phyloP scores from a whole-genome alignment of 2,113 vertebrate genomes.

The Physeter macrocephalus region DNA sequence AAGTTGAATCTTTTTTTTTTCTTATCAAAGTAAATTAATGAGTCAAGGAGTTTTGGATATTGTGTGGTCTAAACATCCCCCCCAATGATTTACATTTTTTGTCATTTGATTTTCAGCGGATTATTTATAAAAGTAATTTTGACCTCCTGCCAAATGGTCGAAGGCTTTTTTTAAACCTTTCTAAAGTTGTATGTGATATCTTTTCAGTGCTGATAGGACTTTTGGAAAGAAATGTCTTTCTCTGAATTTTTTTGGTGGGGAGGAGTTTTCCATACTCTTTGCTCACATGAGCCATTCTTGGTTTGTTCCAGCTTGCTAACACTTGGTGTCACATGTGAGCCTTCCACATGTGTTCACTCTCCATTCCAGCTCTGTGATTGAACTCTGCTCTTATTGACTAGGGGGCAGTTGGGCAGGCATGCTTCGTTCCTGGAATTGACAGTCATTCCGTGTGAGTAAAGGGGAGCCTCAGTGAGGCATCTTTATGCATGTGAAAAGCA shows the following conservation, averaged over 20 bases:
- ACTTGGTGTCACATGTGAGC: constrained; percentile 54
- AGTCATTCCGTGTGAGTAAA: constrained; percentile 71
- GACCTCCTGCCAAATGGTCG: background rate
- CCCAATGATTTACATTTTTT: background rate
- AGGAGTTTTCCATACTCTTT: constrained; percentile 31
- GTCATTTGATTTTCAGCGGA: constrained; percentile 41
- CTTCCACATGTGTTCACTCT: constrained; percentile 57
- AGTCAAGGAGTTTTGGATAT: background rate
- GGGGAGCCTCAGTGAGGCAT: constrained; percentile 55
- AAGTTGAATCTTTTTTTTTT: background rate
- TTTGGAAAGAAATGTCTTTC: constrained; percentile 31
- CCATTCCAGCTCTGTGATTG: constrained; percentile 60
- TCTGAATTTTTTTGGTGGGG: background rate
- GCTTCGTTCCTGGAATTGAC: constrained; percentile 68
- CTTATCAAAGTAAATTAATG: constrained; percentile 14
- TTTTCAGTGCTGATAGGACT: constrained; percentile 9
- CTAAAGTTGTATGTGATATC: background rate
- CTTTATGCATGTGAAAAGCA: constrained; percentile 49
- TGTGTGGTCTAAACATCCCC: background rate
- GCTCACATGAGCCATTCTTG: constrained; percentile 53
- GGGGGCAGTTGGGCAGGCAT: constrained; percentile 62
- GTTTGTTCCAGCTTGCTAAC: constrained; percentile 64
- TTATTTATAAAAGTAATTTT: constrained; percentile 45
- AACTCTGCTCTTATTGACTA: constrained; percentile 65
- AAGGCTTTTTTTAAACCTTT: background rate